Evolutionary conservation across 1,140 invertebrate genomes (phyloP).

Genomic region (Eueides isabella): DNA sequence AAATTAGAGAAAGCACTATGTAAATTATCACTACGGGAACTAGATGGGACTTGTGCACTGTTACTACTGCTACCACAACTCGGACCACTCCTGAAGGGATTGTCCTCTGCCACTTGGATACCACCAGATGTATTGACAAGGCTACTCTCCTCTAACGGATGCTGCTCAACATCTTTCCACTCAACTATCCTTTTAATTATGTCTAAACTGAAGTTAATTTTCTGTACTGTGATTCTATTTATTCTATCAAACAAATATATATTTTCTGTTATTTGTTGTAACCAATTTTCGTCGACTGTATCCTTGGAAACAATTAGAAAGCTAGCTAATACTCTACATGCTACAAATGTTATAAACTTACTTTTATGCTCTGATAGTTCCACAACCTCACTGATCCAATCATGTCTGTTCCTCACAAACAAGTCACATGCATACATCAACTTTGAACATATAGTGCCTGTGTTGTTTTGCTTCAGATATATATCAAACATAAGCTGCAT

Average conservation of each 20-base stretch:
- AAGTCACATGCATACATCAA: slow-evolving; percentile 90
- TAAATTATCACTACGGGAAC: slow-evolving; percentile 66
- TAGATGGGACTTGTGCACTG: slow-evolving; percentile 55
- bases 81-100: slow-evolving; percentile 69
- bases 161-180: slow-evolving; percentile 92
- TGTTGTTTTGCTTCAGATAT: slow-evolving; percentile 91
- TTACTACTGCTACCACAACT: slow-evolving; percentile 61
- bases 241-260: slow-evolving; percentile 83
- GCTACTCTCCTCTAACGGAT: slow-evolving; percentile 89
- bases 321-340: slow-evolving; percentile 89
- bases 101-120: slow-evolving; percentile 68
- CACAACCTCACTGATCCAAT: slow-evolving; percentile 91
- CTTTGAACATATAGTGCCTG: slow-evolving; percentile 90
- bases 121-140: slow-evolving; percentile 65
- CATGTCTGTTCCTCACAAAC: slow-evolving; percentile 90
- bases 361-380: slow-evolving; percentile 89
- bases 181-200: slow-evolving; percentile 93
- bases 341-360: slow-evolving; percentile 91
- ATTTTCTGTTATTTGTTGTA: slow-evolving; percentile 89
- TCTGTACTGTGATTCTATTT: slow-evolving; percentile 83
- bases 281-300: slow-evolving; percentile 89
- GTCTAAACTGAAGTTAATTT: slow-evolving; percentile 92
- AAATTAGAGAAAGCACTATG: slow-evolving; percentile 75
- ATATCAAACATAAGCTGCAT: slow-evolving; percentile 92
- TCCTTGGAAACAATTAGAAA: slow-evolving; percentile 93